Conservation (phyloP, 2,888 invertebrate genomes). For the Cerastis leucographa region DNA sequence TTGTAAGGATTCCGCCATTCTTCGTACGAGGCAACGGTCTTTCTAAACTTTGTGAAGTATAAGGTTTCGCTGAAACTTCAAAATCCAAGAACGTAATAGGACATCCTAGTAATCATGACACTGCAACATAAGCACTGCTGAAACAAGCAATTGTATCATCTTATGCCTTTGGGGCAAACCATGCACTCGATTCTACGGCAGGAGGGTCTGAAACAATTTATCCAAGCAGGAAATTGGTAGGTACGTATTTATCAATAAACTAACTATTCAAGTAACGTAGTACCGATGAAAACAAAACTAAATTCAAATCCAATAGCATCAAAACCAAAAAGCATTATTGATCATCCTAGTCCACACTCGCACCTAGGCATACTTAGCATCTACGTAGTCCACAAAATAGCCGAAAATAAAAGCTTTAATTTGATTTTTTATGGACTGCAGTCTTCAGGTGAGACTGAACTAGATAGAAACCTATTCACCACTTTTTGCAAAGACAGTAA, state of each 20-base stretch:
- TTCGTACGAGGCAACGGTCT: slow-evolving; percentile 86
- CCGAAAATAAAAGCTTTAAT: neutral
- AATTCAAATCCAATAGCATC: neutral
- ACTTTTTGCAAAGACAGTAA: neutral
- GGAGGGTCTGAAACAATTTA: neutral
- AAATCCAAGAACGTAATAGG: slow-evolving; percentile 36
- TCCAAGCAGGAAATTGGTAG: neutral
- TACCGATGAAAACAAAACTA: neutral
- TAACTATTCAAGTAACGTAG: neutral
- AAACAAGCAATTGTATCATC: neutral
- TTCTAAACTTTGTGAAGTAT: slow-evolving; percentile 80
- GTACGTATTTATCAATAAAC: neutral
- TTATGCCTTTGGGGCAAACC: neutral
- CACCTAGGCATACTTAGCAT: neutral
- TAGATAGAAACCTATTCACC: neutral
- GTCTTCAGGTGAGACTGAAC: neutral
- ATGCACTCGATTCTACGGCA: neutral
- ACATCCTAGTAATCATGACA: neutral
- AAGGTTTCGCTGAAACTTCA: slow-evolving; percentile 74
- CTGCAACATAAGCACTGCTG: neutral
- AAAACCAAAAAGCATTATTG: neutral
- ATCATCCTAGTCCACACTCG: neutral
- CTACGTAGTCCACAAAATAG: neutral
- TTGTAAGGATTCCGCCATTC: slow-evolving; percentile 90
- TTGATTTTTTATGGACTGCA: neutral